Evolutionary conservation across 2,113 vertebrate species (phyloP).

Genomic region (Recurvirostra avosetta): DNA sequence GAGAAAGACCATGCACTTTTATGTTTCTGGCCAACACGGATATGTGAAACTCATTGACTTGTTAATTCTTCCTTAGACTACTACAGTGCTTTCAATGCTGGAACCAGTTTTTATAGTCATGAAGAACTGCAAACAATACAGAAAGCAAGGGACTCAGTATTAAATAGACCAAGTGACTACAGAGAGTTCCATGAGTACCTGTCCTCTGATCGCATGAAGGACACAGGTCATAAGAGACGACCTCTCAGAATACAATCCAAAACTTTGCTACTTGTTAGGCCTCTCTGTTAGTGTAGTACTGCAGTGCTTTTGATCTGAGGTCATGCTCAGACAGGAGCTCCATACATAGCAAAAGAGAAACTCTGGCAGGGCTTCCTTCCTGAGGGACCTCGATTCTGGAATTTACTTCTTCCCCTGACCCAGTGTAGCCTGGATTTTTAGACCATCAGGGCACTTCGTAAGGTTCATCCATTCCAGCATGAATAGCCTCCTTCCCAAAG

Average conservation of each 20-base stretch:
- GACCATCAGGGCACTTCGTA: not conserved
- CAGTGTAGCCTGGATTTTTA: not conserved
- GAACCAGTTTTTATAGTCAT: not conserved
- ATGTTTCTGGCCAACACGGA: not conserved
- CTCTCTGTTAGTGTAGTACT: not conserved
- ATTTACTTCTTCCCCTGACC: not conserved
- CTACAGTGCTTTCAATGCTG: not conserved
- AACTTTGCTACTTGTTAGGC: not conserved
- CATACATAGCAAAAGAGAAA: not conserved
- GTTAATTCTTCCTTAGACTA: not conserved
- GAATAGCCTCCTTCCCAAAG: slow-evolving; percentile 1
- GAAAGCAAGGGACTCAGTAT: not conserved
- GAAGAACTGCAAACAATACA: not conserved
- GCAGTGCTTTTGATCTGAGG: not conserved
- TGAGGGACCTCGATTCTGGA: not conserved
- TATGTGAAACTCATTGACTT: not conserved
- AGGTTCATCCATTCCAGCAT: not conserved
- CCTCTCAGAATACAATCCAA: not conserved
- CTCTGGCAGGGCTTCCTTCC: not conserved
- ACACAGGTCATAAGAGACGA: not conserved
- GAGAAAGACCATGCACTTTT: not conserved
- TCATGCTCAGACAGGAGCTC: not conserved
- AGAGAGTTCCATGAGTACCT: not conserved
- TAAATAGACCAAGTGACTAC: not conserved
- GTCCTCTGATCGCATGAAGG: not conserved